Percentiles rank a stretch among this genome's conserved stretches.
These are phyloP conservation scores for Apodemus speciosus DNA, from an alignment of 2,113 vertebrate species.

Conservation along the genomic window DNA sequence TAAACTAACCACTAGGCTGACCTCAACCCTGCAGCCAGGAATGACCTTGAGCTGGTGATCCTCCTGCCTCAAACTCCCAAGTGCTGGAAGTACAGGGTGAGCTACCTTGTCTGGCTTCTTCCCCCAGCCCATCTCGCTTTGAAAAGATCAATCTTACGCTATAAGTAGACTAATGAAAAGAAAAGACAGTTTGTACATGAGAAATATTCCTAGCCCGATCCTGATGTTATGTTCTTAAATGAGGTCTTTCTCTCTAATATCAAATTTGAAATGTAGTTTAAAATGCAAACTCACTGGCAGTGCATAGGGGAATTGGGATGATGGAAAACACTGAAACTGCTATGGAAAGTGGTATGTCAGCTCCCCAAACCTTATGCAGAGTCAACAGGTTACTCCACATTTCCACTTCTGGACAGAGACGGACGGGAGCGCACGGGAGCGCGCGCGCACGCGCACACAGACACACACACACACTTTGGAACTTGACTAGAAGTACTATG, in stretches of 20 bases:
- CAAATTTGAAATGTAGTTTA: slow-evolving; percentile 49
- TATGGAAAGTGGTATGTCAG: not conserved
- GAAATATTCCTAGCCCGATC: slow-evolving; percentile 1
- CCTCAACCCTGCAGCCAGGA: not conserved
- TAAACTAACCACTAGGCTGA: not conserved
- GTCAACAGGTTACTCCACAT: not conserved
- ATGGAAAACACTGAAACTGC: not conserved
- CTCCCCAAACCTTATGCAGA: not conserved
- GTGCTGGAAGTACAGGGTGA: not conserved
- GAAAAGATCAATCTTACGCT: not conserved
- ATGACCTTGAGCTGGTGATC: not conserved
- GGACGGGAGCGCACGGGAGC: too few species aligned
- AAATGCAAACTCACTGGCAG: slow-evolving; percentile 29
- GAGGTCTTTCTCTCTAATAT: not conserved
- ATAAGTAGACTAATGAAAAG: not conserved
- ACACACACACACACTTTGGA: not conserved
- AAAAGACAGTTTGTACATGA: not conserved
- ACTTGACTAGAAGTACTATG: not conserved
- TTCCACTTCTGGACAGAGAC: not conserved
- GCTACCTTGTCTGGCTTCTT: not conserved
- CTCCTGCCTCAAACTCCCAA: not conserved
- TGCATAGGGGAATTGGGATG: not conserved
- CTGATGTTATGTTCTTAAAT: not conserved
- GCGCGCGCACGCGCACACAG: too few species aligned
- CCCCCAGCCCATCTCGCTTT: not conserved